Evolutionary conservation across 92 coral and sea anemone species (phyloP), one percentile per base, ranked within the genome.

Genomic region (Porites lobata): DNA sequence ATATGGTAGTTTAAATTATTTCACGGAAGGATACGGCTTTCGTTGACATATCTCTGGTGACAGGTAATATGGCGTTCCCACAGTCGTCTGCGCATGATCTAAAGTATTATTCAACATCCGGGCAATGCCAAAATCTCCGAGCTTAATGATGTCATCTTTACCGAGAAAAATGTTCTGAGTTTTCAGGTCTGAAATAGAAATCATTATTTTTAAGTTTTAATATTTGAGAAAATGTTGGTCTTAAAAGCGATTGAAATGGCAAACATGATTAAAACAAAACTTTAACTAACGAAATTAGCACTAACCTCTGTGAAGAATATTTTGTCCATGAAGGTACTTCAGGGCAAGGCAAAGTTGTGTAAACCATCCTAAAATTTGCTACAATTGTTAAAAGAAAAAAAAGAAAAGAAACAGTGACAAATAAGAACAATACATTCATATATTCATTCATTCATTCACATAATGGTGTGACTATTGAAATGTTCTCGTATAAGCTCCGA

Each of bases 111-210:
- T 94, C 74, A 97, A 89, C 72, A 95, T 92, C 68, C 99, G 94
- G 19, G 99, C 98, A 87, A 97, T 97, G 32, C 99, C 99, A 79
- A 97, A 97, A 76, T 97, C 99, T 20, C 99, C 99, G 9, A 97
- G 87, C 86, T 97, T 97, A 69, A 97, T 92, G 87, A 97, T 95
- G 85, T 90, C 96, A 74, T 94, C 94, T 87, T 92, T 95, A 24
- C 96, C 81, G 11, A 97, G 88, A 81, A 97, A 97, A 71, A 97
- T 92, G 38, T 97, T 97, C 74, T 97, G 96, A 6, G 97, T 90
- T 87, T 97, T 97, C 38, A 97, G 89, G 81, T 97, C 99, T 97
- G 85, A 72, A 75, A 78, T n/a, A 43, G 3, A n/a, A 74, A 78
- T 78, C 50, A 11, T 6, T 32, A 15, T 19, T n/a, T 50, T 54